Evolutionary conservation across 1,140 invertebrate genomes (phyloP), one percentile per base, ranked within the genome.

Genomic region (Teleogryllus occipitalis): DNA sequence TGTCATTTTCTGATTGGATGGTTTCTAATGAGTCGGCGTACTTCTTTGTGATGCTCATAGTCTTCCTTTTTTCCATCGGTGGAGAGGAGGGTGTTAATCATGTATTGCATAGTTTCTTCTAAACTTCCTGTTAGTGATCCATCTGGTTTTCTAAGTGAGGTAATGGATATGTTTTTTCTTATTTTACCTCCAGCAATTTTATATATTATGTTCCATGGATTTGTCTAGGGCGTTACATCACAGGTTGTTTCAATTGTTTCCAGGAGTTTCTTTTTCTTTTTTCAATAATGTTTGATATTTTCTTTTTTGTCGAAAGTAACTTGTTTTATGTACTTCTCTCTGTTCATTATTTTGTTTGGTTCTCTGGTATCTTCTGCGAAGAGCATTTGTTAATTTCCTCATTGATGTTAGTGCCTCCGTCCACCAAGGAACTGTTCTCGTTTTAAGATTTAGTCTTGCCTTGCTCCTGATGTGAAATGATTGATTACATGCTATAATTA

Each of bases 221-320:
- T 74, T 7, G 73, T 74, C 8, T 18, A 8, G 8, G 73, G 8
- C 18, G 73, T 74, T 8, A 74, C 7, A 22, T 74, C 27, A 18
- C 73, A 74, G 73, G 8, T n/a, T n/a, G n/a, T n/a, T n/a, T n/a
- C n/a, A n/a, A 74, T 7, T 74, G 18, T 74, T 74, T 74, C 73
- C 73, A 8, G 73, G 73, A 74, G n/a, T 74, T 74, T 18, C 27
- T 74, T 74, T 74, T 74, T 74, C 73, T 22, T 7, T 74, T 7
- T 7, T n/a, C 27, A 22, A 8, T 74, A n/a, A n/a, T n/a, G n/a
- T n/a, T n/a, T n/a, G n/a, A n/a, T n/a, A n/a, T n/a, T n/a, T n/a
- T n/a, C n/a, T 74, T 18, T 21, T 74, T 21, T 74, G 8, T 74
- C 27, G 73, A 21, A 8, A 21, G n/a, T 74, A 7, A 18, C 7